Base-by-base conservation (phyloP, 2,888 invertebrate genomes). In the Cheilosia soror region DNA sequence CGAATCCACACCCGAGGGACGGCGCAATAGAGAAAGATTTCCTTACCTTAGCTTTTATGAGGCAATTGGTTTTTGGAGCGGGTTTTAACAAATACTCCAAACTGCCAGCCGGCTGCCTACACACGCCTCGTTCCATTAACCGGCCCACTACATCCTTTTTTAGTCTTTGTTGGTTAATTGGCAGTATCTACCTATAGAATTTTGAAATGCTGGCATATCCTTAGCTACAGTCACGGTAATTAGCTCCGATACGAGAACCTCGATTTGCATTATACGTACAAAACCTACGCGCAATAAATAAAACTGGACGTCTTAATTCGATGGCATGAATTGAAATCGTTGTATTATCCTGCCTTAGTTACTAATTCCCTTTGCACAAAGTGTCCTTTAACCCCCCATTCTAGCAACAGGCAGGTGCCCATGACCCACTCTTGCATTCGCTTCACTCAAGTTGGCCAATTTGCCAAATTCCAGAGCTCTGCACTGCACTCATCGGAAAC, bases 401-500 rank as follows among this genome's bases (percentile, higher is more conserved):
- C 37, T 47, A 49, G 57, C 31, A 73, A 60, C 25, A 31, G 69
- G 55, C 78, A 78, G 78, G 47, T 79, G 79, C 65, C 40, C 51
- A 42, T 60, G 51, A 66, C 60, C 65, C 51, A 62, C 6, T 13
- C 15, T 37, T 6, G 13, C 20, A 7, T 27, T 13, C 5, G 33
- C 51, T 11, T 37, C n/a, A 5, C 15, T 0, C 15, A 29, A 58
- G 33, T 47, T 37, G 20, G 47, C 53, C 53, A 68, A 63, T 55
- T 69, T 58, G 66, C 47, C 13, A 42, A 79, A 65, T 79, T 58
- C 72, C 72, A 15, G 7, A 53, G 15, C 53, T 29, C 66, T 9
- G 31, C 63, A 69, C 66, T 9, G 31, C 63, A 69, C 65, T 71
- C 79, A 83, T 78, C 69, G 55, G 44, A 68, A 31, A 29, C 44